Percentiles rank a stretch among this genome's conserved stretches.
Conservation (phyloP, 2,888 invertebrate genomes). For the Acronicta leporina region DNA sequence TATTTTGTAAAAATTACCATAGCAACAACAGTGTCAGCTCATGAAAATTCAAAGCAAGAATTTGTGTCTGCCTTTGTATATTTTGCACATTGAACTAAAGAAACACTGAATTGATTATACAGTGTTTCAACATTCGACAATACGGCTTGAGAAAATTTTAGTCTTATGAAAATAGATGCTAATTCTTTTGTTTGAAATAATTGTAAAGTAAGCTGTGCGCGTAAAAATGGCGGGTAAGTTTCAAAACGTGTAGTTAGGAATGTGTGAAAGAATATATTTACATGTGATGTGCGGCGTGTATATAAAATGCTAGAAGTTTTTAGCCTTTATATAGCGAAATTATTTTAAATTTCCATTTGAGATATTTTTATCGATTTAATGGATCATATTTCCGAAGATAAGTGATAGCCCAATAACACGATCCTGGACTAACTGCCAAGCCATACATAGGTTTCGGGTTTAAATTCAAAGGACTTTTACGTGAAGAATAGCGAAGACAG, state of each 20-base stretch:
- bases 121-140: constrained; percentile 19
- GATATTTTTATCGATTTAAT: too few relatives aligned
- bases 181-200: constrained; percentile 44
- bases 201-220: constrained; percentile 47
- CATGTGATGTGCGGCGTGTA: constrained; percentile 18
- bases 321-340: too few relatives aligned
- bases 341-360: too few relatives aligned
- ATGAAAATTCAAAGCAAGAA: constrained; percentile 25
- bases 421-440: too few relatives aligned
- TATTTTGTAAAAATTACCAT: constrained; percentile 8
- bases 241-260: constrained; percentile 30
- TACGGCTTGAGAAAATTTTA: constrained; percentile 23
- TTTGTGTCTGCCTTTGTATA: constrained; percentile 19
- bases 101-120: constrained; percentile 24
- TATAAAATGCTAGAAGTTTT: constrained; percentile 32
- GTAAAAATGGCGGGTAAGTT: constrained; percentile 33
- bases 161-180: constrained; percentile 28
- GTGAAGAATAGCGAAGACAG: too few relatives aligned
- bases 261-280: constrained; percentile 50
- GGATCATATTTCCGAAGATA: too few relatives aligned
- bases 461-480: too few relatives aligned
- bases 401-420: too few relatives aligned
- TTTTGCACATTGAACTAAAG: constrained; percentile 24
- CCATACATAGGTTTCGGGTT: too few relatives aligned
- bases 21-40: background rate